Evolutionary conservation across 2,888 invertebrate species (phyloP).

Genomic region (Hecatera dysodea): DNA sequence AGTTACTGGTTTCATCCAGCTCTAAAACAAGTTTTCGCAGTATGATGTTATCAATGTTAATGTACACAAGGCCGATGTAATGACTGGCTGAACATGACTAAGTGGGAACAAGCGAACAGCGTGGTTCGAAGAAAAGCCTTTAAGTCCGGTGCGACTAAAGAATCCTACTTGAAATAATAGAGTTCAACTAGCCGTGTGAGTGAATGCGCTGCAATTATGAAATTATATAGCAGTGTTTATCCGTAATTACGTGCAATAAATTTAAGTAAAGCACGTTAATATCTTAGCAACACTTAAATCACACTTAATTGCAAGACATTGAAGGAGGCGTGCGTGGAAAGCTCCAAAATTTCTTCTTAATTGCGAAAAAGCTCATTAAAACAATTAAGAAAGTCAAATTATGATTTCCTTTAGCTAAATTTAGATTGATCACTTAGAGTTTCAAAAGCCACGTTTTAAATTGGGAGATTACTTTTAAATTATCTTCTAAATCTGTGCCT

Average conservation of each 20-base stretch:
- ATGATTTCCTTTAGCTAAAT: constrained; percentile 56
- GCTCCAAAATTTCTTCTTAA: constrained; percentile 50
- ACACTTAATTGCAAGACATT: constrained; percentile 57
- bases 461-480: constrained; percentile 42
- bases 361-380: constrained; percentile 65
- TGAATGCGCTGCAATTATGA: constrained; percentile 36
- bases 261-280: constrained; percentile 49
- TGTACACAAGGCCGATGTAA: constrained; percentile 36
- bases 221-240: constrained; percentile 41
- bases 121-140: constrained; percentile 39
- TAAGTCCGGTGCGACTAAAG: constrained; percentile 25
- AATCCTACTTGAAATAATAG: constrained; percentile 50
- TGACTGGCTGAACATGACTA: constrained; percentile 41
- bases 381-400: constrained; percentile 62
- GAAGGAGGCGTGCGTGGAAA: constrained; percentile 54
- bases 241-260: constrained; percentile 56
- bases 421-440: constrained; percentile 62
- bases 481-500: constrained; percentile 23
- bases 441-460: constrained; percentile 36
- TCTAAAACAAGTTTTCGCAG: constrained; percentile 24
- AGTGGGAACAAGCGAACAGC: constrained; percentile 20
- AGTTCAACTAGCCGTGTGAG: constrained; percentile 38
- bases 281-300: constrained; percentile 53
- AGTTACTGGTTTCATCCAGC: neutral
- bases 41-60: constrained; percentile 34